Percentiles rank a stretch among this genome's conserved stretches.
Evolutionary conservation across 2,797 vertebrate genomes (phyloP).

Genomic region (Lepilemur ruficaudatus): DNA sequence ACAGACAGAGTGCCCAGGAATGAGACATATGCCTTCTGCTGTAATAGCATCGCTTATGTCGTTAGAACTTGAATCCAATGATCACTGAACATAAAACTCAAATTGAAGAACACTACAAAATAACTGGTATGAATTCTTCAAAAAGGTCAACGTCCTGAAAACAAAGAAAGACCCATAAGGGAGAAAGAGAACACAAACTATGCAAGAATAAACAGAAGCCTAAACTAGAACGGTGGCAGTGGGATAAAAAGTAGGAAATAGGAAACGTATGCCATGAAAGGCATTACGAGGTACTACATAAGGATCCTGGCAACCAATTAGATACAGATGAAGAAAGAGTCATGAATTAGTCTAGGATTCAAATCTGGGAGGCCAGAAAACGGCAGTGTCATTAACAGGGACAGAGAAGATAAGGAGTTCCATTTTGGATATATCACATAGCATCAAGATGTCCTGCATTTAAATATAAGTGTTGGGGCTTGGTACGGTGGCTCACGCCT

Average conservation of each 20-base stretch:
- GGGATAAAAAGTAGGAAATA: not conserved
- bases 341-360: not conserved
- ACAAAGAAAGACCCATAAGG: not conserved
- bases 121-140: not conserved
- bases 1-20: not conserved
- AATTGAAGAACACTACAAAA: not conserved
- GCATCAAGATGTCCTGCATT: not conserved
- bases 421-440: not conserved
- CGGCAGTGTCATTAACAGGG: not conserved
- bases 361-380: not conserved
- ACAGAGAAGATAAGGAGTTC: not conserved
- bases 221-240: not conserved
- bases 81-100: not conserved
- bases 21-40: not conserved
- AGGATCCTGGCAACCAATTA: not conserved
- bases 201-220: not conserved
- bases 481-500: too few relatives aligned
- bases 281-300: not conserved
- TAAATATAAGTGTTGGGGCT: not conserved
- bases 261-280: not conserved
- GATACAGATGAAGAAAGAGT: not conserved
- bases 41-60: not conserved
- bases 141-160: not conserved
- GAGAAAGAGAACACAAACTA: not conserved
- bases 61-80: not conserved